Conservation (phyloP, 2,888 invertebrate species). For the Dinocampus coccinellae region DNA sequence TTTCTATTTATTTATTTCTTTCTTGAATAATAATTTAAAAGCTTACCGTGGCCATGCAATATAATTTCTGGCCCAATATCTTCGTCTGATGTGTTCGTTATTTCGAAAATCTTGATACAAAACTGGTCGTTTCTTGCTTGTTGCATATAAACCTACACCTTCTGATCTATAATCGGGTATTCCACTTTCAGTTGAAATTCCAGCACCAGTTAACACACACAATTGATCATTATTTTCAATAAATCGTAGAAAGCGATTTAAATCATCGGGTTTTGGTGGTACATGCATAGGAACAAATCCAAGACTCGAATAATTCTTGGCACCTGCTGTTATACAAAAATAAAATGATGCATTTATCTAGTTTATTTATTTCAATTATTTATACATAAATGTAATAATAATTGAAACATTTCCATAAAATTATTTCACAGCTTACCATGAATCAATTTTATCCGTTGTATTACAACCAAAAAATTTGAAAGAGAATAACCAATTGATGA, state of each 20-base stretch:
- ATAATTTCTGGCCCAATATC: slow-evolving; percentile 97
- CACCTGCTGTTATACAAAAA: slow-evolving; percentile 31
- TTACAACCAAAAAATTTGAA: too few relatives aligned
- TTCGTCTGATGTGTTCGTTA: slow-evolving; percentile 76
- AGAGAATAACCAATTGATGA: too few relatives aligned
- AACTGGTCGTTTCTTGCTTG: slow-evolving; percentile 86
- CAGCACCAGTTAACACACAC: slow-evolving; percentile 90
- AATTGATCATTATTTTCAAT: slow-evolving; percentile 73
- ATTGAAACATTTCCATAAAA: too few relatives aligned
- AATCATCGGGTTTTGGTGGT: slow-evolving; percentile 75
- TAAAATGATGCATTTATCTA: background rate
- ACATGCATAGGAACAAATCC: slow-evolving; percentile 82
- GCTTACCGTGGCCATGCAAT: slow-evolving; percentile 84
- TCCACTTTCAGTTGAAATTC: slow-evolving; percentile 96
- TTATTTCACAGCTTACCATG: too few relatives aligned
- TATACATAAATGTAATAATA: background rate
- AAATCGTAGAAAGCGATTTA: slow-evolving; percentile 74
- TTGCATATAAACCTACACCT: slow-evolving; percentile 91
- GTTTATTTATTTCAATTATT: background rate
- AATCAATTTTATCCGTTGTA: too few relatives aligned
- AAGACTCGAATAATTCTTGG: slow-evolving; percentile 45
- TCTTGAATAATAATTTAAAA: background rate
- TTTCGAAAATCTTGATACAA: slow-evolving; percentile 87
- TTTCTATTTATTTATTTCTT: slow-evolving; percentile 11
- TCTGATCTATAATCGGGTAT: slow-evolving; percentile 96